Percentiles rank a stretch among this genome's conserved stretches.
phyloP scores from a whole-genome alignment of 2,797 vertebrate genomes.

The Prunella strophiata region DNA sequence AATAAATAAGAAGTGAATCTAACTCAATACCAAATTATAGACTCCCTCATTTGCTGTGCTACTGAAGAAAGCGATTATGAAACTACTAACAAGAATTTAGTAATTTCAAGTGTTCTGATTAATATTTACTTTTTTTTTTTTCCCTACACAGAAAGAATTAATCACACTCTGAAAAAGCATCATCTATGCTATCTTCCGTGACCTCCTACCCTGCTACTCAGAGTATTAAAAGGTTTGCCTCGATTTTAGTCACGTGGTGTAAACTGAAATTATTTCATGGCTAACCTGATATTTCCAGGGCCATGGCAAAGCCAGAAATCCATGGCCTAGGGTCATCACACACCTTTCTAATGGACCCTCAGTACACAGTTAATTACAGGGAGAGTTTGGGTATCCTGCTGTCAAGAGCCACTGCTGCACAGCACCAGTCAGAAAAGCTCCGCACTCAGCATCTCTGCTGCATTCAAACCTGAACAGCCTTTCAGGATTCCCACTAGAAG shows the following conservation, averaged over 20 bases:
- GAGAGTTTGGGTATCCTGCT: conserved; percentile 55
- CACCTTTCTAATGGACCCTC: conserved; percentile 59
- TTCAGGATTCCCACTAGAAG: conserved; percentile 40
- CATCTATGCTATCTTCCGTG: neutral
- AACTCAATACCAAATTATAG: neutral
- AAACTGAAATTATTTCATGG: conserved; percentile 55
- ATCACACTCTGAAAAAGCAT: conserved; percentile 5
- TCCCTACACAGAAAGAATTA: neutral
- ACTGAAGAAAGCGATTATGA: neutral
- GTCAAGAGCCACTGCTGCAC: conserved; percentile 6
- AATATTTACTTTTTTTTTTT: neutral
- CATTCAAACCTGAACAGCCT: conserved; percentile 10
- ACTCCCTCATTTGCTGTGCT: neutral
- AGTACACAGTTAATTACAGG: conserved; percentile 63
- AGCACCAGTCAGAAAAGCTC: conserved; percentile 3
- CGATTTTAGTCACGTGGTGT: conserved; percentile 14
- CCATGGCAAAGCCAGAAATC: conserved; percentile 40
- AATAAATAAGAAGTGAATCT: neutral
- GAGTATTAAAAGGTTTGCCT: conserved; percentile 14
- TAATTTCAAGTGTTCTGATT: neutral
- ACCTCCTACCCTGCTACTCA: neutral
- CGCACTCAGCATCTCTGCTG: conserved; percentile 9
- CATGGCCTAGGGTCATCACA: conserved; percentile 26
- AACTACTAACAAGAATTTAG: neutral
- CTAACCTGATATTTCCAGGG: conserved; percentile 64